phyloP scores from a whole-genome alignment of 2,888 invertebrate genomes.

The Luperina nickerlii region DNA sequence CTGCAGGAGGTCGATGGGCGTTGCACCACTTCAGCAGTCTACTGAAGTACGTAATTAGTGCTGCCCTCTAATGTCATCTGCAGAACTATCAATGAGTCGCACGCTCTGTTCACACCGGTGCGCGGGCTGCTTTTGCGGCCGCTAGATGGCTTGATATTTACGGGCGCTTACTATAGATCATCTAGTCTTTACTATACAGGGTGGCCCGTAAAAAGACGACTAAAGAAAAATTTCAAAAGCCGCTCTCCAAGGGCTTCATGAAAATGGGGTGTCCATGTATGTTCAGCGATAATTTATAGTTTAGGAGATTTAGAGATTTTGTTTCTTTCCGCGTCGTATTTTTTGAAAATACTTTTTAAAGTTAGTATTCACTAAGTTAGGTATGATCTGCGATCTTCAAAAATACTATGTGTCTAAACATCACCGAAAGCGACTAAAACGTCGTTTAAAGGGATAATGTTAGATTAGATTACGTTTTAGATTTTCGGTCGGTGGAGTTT shows the following conservation, averaged over 20 bases:
- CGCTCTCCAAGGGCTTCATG: not conserved
- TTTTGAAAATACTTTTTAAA: too few relatives aligned
- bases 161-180: not conserved
- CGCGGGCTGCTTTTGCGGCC: not conserved
- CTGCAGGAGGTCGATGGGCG: constrained; percentile 11
- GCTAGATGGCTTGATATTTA: not conserved
- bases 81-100: not conserved
- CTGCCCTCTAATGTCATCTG: not conserved
- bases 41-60: constrained; percentile 1
- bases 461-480: too few relatives aligned
- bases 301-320: not conserved
- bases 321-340: too few relatives aligned
- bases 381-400: too few relatives aligned
- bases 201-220: not conserved
- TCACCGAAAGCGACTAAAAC: too few relatives aligned
- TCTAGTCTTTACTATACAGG: not conserved
- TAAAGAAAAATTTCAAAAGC: not conserved
- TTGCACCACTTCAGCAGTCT: constrained; percentile 14
- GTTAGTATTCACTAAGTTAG: too few relatives aligned
- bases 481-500: too few relatives aligned
- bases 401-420: too few relatives aligned
- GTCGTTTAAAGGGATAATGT: too few relatives aligned
- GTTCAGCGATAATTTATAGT: not conserved
- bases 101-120: not conserved
- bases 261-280: not conserved